Base-by-base conservation (phyloP, 2,797 vertebrate species). In the Halcyon smyrnensis region DNA sequence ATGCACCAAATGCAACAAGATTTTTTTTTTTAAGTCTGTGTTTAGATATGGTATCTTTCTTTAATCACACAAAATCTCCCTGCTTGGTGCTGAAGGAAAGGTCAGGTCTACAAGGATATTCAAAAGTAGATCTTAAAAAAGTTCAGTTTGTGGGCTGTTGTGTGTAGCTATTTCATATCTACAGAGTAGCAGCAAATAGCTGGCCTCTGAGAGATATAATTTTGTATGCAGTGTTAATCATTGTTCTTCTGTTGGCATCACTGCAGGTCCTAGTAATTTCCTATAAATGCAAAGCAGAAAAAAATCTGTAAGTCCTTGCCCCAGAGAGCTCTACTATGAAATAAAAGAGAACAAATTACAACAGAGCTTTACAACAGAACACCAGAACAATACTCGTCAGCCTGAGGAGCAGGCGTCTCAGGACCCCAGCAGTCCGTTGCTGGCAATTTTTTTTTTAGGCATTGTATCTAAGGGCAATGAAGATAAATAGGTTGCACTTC, bases 401-500 rank as follows among this genome's bases (percentile, higher is more conserved):
- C 60, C 76, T 74, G 84, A 96, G 65, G 63, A 88, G 17, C 73
- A 54, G 76, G 45, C 5, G 0, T 64, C 64, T 95, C 89, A 79
- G 85, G 37, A 92, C 15, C 46, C 67, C 86, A 67, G 32, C 45
- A 62, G 62, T 60, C 67, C 48, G 67, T 14, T 63, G 27, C 21
- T 65, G 41, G 48, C 75, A 88, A 83, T 54, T 88, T 95, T 95
- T 95, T 96, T 65, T 69, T 45, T 79, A 76, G 62, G 73, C 73
- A 67, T 95, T 92, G 36, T 92, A 64, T 64, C 71, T 87, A 60
- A 80, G 41, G 37, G 68, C 64, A 89, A 60, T 87, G 89, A 94
- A 93, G 93, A 94, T 76, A 93, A 92, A 93, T 79, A 89, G 75
- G 60, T 75, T 83, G 37, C n/a, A 59, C 57, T 93, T 91, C 84